Base-by-base conservation (phyloP, 1,140 invertebrate genomes). In the Rhopalosiphum maidis region DNA sequence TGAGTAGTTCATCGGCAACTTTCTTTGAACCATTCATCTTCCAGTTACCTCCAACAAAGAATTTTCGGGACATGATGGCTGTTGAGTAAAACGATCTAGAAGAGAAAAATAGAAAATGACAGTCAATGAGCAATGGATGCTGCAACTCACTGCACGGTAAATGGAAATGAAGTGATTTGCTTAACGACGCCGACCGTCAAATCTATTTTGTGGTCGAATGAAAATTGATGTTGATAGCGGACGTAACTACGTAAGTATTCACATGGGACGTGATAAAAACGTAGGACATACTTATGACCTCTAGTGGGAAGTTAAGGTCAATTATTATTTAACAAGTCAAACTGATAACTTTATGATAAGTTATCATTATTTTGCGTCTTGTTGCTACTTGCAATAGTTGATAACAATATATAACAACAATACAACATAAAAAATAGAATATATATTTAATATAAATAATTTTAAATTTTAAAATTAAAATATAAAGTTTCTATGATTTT, bases 21-120 rank as follows among this genome's bases (percentile, higher is more conserved):
- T 96, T 95, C 95, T 97, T 97, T n/a, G 95, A 96, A 46, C 97
- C 97, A 94, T 97, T 97, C 97, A 98, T 97, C 95, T 99, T 99
- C 99, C 99, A 99, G 96, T 99, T 99, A 90, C 99, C 99, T 94
- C 99, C 99, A 95, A 99, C 99, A 95, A 99, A 99, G 96, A 99
- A 99, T 97, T 98, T 99, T 94, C 99, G 85, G 1, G 85, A 89
- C 94, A 94, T 94, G 22, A 91, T 94, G 48, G 46, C 25, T 2
- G 68, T 9, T 4, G 43, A 37, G 35, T 2, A 85, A 7, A 86
- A 41, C 21, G 91, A 22, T 54, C 91, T 93, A 43, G 2, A 43
- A 15, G 21, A 92, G 46, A 87, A 48, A 48, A n/a, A 21, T n/a
- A 21, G 23, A 22, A n/a, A 35, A 48, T 21, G 9, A 87, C 4